phyloP scores from a whole-genome alignment of 2,113 vertebrate species.

The Turnix velox region DNA sequence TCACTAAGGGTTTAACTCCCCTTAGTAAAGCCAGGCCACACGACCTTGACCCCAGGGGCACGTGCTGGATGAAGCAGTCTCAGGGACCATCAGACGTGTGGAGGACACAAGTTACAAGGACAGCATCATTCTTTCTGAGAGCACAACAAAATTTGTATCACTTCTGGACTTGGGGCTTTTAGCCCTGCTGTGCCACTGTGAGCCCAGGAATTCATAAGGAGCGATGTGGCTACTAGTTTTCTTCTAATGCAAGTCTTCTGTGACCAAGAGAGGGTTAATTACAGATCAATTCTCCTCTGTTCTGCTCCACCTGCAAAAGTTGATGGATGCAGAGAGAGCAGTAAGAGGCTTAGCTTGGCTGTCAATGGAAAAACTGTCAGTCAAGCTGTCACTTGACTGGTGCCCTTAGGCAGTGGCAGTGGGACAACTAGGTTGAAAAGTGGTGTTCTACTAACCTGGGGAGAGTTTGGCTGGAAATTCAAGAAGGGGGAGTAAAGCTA shows the following conservation, averaged over 20 bases:
- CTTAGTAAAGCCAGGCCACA: background rate
- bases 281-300: background rate
- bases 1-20: background rate
- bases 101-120: background rate
- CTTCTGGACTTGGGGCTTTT: background rate
- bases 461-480: background rate
- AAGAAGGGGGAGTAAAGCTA: background rate
- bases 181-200: background rate
- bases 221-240: background rate
- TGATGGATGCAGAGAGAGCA: background rate
- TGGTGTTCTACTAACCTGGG: background rate
- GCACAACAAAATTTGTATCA: background rate
- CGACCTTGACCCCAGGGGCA: background rate
- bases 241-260: background rate
- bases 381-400: background rate
- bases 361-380: background rate
- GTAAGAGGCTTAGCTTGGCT: background rate
- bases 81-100: background rate
- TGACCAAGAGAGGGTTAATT: background rate
- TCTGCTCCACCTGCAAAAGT: background rate
- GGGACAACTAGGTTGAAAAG: background rate
- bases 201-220: background rate
- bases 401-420: background rate
- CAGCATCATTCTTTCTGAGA: background rate
- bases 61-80: background rate